Evolutionary conservation across 1,140 invertebrate species (phyloP), one percentile per base, ranked within the genome.

Genomic region (Achroia grisella): DNA sequence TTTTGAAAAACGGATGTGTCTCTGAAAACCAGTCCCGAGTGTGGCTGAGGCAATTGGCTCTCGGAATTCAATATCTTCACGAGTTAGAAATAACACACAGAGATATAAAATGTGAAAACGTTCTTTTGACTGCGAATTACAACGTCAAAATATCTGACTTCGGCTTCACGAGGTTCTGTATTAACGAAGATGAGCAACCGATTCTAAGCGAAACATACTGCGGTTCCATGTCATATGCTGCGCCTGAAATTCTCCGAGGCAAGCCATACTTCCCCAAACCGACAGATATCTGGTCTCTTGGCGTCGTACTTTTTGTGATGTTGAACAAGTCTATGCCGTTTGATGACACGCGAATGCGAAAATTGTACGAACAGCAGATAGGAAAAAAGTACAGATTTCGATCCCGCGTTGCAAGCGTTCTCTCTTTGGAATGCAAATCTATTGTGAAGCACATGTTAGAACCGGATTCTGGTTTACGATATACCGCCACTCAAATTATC

Each of bases 311-410:
- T 0, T 93, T 89, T 72, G 90, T 91, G 13, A 91, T 93, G 87
- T 72, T 94, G 1, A 93, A 93, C 57, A 92, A 92, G 63, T 88
- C 89, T 0, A 93, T 96, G 92, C 94, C 94, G 0, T 97, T 94
- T 66, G 92, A 95, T 63, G 93, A 94, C 54, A 87, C 86, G 3
- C 91, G 94, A 48, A 86, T 93, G 17, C 89, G 90, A 44, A 89
- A 89, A 50, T 85, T 95, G 45, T 90, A 94, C 48, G 89, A 92
- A 40, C 78, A 81, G 46, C 85, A 87, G 65, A 83, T 90, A 44
- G 79, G 87, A 37, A 87, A 90, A 36, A 81, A 88, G 35, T 91
- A 93, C 78, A 88, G 88, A 54, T 93, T 93, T 62, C 87, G 91
- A 33, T 76, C 86, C 1, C 89, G 90, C 66, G 76, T 92, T 0